Base-by-base conservation (phyloP, 1,140 invertebrate genomes). In the Penaeus chinensis region DNA sequence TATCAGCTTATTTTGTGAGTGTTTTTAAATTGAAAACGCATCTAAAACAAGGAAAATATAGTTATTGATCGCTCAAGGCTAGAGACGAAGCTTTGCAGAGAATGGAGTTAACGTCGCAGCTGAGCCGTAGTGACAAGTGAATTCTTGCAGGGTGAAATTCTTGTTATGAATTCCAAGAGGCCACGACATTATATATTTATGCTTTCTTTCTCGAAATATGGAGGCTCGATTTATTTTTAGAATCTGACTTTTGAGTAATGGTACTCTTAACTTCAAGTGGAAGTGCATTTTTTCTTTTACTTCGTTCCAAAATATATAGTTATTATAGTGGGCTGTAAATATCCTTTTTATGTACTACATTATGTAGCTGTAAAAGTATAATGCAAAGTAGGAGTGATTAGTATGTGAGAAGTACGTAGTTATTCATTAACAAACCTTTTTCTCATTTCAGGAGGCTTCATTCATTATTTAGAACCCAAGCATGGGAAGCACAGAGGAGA, bases 401-500 rank as follows among this genome's bases (percentile, higher is more conserved):
- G 10, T 54, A 16, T 54, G 54, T 54, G 54, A 16, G 0, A 54
- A 54, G 54, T 16, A 0, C 8, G 0, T 74, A 10, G 18, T 11
- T 32, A 32, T 74, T 74, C 27, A 74, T 18, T 19, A 32, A 82
- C 10, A 62, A 61, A 60, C 20, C 63, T 16, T 32, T 61, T 82
- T n/a, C 60, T 63, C 22, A 62, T 13, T 82, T 27, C n/a, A 54
- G 54, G 54, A 54, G 2, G 13, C n/a, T 65, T 65, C 5, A 22
- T 20, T 62, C 18, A 20, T 81, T 62, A 27, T 63, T 24, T 27
- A 81, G 16, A 62, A 82, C 19, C 74, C 47, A 47, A 22, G 1
- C 11, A 86, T 87, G 86, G 86, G 86, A 62, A 87, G 86, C 80
- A 87, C 86, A 24, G 86, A 87, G 24, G 86, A 87, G 62, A 77